Conservation (phyloP, 1,140 invertebrate genomes). For the Pectinophora gossypiella region DNA sequence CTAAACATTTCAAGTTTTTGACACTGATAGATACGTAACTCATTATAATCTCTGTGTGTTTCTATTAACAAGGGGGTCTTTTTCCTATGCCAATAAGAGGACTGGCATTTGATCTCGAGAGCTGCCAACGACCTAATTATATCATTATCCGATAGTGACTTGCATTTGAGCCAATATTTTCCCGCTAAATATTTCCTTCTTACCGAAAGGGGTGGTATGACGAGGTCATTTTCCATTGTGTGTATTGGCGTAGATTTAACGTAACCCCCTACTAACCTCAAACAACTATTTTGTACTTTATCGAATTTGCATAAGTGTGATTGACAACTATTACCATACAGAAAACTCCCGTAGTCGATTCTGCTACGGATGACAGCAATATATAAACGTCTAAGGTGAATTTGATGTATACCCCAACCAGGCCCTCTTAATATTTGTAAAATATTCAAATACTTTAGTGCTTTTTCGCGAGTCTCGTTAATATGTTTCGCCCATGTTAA, state of each 20-base stretch:
- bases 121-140: not conserved
- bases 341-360: not conserved
- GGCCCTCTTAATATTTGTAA: too few species aligned
- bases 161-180: not conserved
- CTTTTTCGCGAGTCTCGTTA: constrained; percentile 11
- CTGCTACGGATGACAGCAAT: not conserved
- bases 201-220: not conserved
- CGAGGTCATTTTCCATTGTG: constrained; percentile 3
- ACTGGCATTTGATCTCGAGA: not conserved
- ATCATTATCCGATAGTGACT: not conserved
- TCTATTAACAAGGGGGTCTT: not conserved
- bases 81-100: not conserved
- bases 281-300: constrained; percentile 4
- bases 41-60: not conserved
- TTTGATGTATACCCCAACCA: too few species aligned
- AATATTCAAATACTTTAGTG: not conserved
- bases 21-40: not conserved
- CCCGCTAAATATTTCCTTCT: not conserved
- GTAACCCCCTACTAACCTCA: not conserved
- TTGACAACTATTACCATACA: not conserved
- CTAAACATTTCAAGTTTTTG: not conserved
- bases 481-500: constrained; percentile 22
- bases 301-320: not conserved
- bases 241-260: not conserved
- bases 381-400: too few species aligned